Conservation (phyloP, 2,113 vertebrate genomes). For the Platichthys stellatus region DNA sequence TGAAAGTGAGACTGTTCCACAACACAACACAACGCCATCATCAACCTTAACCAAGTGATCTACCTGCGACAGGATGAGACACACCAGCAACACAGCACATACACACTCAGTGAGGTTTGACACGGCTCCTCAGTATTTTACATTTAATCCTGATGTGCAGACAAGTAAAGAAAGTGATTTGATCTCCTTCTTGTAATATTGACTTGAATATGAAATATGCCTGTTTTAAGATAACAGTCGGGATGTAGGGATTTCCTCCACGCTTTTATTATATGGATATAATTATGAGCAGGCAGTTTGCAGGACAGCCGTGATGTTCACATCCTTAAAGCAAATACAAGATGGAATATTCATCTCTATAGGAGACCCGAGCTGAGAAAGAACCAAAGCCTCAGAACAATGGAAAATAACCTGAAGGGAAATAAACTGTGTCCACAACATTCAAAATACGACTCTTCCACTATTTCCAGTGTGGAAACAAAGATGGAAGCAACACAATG, state of each 20-base stretch:
- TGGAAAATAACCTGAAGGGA: not conserved
- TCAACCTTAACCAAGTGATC: not conserved
- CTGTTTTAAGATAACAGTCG: conserved; percentile 1
- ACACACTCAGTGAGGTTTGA: not conserved
- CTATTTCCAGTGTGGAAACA: conserved; percentile 27
- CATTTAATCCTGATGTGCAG: conserved; percentile 43
- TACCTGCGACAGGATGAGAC: not conserved
- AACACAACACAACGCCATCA: too few relatives aligned
- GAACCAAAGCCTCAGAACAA: conserved; percentile 5
- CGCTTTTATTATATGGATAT: not conserved
- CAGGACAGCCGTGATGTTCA: not conserved
- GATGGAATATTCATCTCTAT: not conserved
- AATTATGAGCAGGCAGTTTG: not conserved
- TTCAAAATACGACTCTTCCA: conserved; percentile 1
- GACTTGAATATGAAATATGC: not conserved
- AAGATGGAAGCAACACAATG: conserved; percentile 11
- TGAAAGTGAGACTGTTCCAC: not conserved
- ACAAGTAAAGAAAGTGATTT: conserved; percentile 7
- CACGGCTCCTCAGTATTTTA: conserved; percentile 23
- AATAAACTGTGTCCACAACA: conserved; percentile 8
- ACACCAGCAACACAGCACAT: not conserved
- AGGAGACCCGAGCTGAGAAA: not conserved
- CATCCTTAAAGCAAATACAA: not conserved
- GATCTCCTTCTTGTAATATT: conserved; percentile 1
- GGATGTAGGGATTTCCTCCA: conserved; percentile 5